Percentiles rank a stretch among this genome's conserved stretches.
Evolutionary conservation across 2,888 invertebrate genomes (phyloP).

Genomic region (Lucinisca nassula): DNA sequence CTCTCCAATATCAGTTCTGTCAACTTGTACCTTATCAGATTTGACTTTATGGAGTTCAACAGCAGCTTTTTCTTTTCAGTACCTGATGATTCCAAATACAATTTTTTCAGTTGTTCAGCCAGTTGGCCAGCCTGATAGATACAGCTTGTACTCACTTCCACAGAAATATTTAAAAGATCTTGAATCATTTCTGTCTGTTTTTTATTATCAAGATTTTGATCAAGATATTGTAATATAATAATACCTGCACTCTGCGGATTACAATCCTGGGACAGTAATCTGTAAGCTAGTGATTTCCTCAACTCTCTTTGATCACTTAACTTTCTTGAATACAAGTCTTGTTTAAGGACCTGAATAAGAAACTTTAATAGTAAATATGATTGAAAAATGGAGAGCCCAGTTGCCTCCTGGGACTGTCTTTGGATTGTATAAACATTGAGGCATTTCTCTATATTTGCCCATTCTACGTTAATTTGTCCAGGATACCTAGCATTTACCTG

Average conservation of each 20-base stretch:
- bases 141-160: background rate
- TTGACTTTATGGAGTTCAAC: background rate
- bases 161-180: background rate
- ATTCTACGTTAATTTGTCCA: background rate
- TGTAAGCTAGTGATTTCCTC: background rate
- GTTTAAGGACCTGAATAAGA: background rate
- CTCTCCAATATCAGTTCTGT: background rate
- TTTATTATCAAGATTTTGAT: no score
- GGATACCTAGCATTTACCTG: background rate
- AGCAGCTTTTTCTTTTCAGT: background rate
- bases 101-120: background rate
- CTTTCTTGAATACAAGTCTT: background rate
- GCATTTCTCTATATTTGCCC: background rate
- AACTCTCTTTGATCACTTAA: background rate
- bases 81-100: background rate
- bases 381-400: background rate
- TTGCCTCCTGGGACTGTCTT: background rate
- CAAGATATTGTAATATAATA: no score
- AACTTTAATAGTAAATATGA: background rate
- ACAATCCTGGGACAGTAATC: background rate
- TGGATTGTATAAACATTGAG: background rate
- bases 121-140: background rate
- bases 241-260: no score
- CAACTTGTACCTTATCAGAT: background rate
- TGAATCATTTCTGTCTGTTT: no score